Evolutionary conservation across 2,888 invertebrate species (phyloP), one percentile per base, ranked within the genome.

Genomic region (Cosmia pyralina): DNA sequence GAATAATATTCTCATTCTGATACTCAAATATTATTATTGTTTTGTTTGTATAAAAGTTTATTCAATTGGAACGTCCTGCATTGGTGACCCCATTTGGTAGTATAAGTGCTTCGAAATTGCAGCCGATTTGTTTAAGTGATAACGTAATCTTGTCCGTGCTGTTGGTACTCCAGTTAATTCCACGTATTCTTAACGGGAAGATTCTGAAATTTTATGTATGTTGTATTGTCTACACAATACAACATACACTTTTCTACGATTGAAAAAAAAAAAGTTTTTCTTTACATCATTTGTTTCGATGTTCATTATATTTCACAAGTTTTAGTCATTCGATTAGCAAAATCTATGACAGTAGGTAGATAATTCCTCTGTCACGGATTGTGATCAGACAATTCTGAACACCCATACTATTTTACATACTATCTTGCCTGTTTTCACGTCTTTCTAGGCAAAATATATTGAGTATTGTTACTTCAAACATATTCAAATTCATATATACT

Each of bases 131-230:
- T 69, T 67, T 22, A 57, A 60, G 13, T 55, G 58, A 73, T 74
- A 73, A 74, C 46, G 67, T 79, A 63, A 79, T 73, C 73, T 73
- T 44, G 52, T 34, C 15, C 60, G 46, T 66, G 50, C 62, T 65
- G 19, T 38, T 72, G 46, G 52, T 79, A 46, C 46, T 78, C 64
- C 64, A 65, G 64, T 74, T 74, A 28, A 44, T 53, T 79, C 44
- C 15, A 50, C 13, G 59, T 68, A 53, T 60, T 65, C 8, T 52
- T 53, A 75, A 75, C 55, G 41, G 63, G 58, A 41, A 38, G 17
- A 55, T 44, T 53, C 13, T 62, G 46, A 65, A 72, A 62, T 34
- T n/a, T 53, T 4, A 50, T 38, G 28, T 50, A 13, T 62, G 38
- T 28, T 28, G 28, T 28, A 3, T 28, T 28, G 28, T n/a, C n/a